phyloP scores from a whole-genome alignment of 2,888 invertebrate species.

The Mantis religiosa region DNA sequence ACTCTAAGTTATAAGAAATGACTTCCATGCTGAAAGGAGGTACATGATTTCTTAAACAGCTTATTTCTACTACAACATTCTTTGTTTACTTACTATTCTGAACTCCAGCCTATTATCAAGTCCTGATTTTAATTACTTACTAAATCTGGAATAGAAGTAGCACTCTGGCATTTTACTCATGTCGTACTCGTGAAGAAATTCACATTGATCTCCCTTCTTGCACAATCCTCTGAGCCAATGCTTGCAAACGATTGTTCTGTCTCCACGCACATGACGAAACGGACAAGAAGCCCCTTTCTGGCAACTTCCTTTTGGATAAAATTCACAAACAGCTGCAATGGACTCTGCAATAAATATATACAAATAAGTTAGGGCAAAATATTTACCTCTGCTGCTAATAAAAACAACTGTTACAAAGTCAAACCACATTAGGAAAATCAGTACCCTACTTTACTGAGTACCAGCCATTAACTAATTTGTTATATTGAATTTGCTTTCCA shows the following conservation, averaged over 20 bases:
- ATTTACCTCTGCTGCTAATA: too few relatives aligned
- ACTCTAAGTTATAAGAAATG: too few relatives aligned
- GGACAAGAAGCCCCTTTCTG: conserved; percentile 89
- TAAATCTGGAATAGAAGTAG: conserved; percentile 98
- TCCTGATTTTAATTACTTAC: conserved; percentile 46
- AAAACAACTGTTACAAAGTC: too few relatives aligned
- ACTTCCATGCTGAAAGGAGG: not conserved
- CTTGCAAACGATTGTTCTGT: conserved; percentile 97
- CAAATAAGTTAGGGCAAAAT: not conserved
- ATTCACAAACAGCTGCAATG: conserved; percentile 93
- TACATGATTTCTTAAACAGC: not conserved
- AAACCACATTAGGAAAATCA: too few relatives aligned
- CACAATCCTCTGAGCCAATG: conserved; percentile 99
- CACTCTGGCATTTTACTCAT: conserved; percentile 99
- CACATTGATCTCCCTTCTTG: conserved; percentile 99
- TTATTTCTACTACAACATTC: not conserved
- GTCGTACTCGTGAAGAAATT: conserved; percentile 99
- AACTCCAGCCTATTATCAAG: not conserved
- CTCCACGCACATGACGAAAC: conserved; percentile 94
- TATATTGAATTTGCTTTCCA: too few relatives aligned
- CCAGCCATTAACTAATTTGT: too few relatives aligned
- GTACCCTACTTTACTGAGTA: too few relatives aligned
- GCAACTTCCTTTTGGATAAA: conserved; percentile 71
- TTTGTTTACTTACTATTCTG: too few relatives aligned
- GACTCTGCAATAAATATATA: conserved; percentile 66